Evolutionary conservation across 2,888 invertebrate genomes (phyloP), one percentile per base, ranked within the genome.

Genomic region (Lobophora halterata): DNA sequence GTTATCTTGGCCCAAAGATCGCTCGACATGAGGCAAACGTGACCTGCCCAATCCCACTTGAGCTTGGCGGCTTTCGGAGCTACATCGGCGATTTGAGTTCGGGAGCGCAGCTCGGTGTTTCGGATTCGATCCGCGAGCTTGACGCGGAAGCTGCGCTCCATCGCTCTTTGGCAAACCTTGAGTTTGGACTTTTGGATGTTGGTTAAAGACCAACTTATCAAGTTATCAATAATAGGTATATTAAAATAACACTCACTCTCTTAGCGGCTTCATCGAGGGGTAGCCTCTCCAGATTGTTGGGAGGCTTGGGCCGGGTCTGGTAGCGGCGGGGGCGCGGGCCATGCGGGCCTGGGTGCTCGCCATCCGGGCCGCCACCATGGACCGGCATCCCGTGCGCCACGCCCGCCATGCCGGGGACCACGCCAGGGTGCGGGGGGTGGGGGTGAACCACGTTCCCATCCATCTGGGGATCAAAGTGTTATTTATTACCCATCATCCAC

Each of bases 191-290:
- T n/a, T n/a, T 8, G 26, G 17, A 21, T 30, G 8, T 23, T 17
- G n/a, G n/a, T n/a, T n/a, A n/a, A n/a, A n/a, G n/a, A 14, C 13
- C n/a, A 10, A 20, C 5, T 11, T 24, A 19, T 24, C 29, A 25
- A n/a, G 5, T 25, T 13, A 2, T 20, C 9, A 7, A 23, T 12
- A 21, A 17, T 20, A 6, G 1, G 7, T 21, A 11, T 4, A 12
- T 12, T 14, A 5, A 8, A 13, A 1, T 1, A 6, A 11, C 13
- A 34, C 27, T 33, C 13, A 53, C 91, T 71, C 92, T 73, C 71
- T 92, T 92, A 34, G 92, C 93, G 36, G 93, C 93, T 71, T 93
- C 93, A 61, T 91, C 91, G 12, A 93, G 77, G 0, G 93, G 91
- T 52, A 93, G 67, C 24, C 90, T 80, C 53, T 92, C 92, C 19